Percentiles rank a stretch among this genome's conserved stretches.
These are phyloP conservation scores for Notothenia rossii DNA, from an alignment of 2,113 vertebrate species.

Conservation along the genomic window DNA sequence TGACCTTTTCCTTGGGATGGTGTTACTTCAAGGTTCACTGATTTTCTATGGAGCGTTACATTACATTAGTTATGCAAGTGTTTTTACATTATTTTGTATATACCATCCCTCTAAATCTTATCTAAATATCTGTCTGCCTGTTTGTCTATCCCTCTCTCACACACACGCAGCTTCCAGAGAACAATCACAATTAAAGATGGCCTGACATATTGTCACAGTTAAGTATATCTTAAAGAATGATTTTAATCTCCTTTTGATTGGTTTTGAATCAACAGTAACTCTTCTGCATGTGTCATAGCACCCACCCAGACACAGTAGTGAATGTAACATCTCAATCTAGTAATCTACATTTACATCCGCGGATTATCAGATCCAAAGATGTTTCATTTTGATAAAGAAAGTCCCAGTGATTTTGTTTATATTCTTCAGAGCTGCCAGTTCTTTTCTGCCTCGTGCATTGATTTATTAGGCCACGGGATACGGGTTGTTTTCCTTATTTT, in stretches of 20 bases:
- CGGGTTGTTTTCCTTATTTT: slow-evolving; percentile 48
- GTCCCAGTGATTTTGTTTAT: not conserved
- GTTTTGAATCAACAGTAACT: slow-evolving; percentile 34
- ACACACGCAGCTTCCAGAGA: slow-evolving; percentile 22
- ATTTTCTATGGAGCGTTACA: not conserved
- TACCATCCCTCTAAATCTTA: not conserved
- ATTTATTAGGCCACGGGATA: slow-evolving; percentile 24
- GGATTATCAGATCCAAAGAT: slow-evolving; percentile 37
- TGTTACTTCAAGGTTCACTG: not conserved
- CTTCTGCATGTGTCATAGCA: slow-evolving; percentile 30
- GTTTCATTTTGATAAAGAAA: slow-evolving; percentile 36
- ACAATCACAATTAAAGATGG: slow-evolving; percentile 38
- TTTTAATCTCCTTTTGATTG: slow-evolving; percentile 54
- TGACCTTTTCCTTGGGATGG: slow-evolving; percentile 1
- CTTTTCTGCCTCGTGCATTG: slow-evolving; percentile 27
- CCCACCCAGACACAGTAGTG: slow-evolving; percentile 21
- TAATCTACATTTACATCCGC: not conserved
- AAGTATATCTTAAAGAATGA: slow-evolving; percentile 45
- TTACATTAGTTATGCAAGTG: not conserved
- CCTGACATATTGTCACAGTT: slow-evolving; percentile 44
- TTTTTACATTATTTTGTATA: not conserved
- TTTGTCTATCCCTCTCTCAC: not conserved
- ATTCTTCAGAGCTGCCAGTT: slow-evolving; percentile 7
- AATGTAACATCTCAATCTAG: slow-evolving; percentile 45
- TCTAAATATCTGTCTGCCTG: not conserved